Percentiles rank a stretch among this genome's conserved stretches.
phyloP scores from a whole-genome alignment of 2,888 invertebrate species.

The Salticus scenicus region DNA sequence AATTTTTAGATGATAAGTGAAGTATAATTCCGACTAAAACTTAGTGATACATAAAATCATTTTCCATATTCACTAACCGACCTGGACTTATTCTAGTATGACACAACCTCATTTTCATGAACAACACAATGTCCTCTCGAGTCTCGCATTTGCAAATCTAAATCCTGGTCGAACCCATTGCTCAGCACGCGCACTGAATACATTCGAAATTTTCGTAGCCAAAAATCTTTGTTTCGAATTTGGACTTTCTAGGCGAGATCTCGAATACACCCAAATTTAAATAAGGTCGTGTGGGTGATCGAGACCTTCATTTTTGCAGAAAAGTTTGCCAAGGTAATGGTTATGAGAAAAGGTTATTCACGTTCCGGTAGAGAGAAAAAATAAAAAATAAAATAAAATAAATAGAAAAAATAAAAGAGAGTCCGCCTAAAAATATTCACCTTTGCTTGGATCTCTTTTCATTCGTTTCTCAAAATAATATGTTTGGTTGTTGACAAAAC shows the following conservation, averaged over 20 bases:
- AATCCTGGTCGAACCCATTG: slow-evolving; percentile 11
- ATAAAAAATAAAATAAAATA: too few relatives aligned
- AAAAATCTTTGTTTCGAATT: slow-evolving; percentile 7
- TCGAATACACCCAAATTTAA: slow-evolving; percentile 11
- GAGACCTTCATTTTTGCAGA: slow-evolving; percentile 3
- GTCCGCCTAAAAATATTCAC: background rate
- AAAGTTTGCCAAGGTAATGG: slow-evolving; percentile 1
- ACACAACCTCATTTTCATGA: background rate
- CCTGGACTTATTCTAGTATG: background rate
- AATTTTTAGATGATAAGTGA: too few relatives aligned
- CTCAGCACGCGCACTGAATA: slow-evolving; percentile 7
- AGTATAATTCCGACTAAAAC: too few relatives aligned
- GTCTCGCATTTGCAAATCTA: background rate
- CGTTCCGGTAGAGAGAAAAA: background rate
- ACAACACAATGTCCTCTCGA: background rate
- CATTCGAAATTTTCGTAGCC: background rate
- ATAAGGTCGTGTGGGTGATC: slow-evolving; percentile 15
- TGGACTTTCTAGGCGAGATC: background rate
- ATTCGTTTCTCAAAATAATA: background rate
- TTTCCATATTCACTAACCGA: too few relatives aligned
- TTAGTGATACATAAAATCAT: too few relatives aligned
- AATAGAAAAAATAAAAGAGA: background rate
- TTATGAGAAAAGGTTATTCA: slow-evolving; percentile 6
- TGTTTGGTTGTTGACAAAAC: too few relatives aligned
- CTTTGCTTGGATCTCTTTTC: background rate